Evolutionary conservation across 2,113 vertebrate genomes (phyloP), one percentile per base, ranked within the genome.

Genomic region (Melanocharis versteri): DNA sequence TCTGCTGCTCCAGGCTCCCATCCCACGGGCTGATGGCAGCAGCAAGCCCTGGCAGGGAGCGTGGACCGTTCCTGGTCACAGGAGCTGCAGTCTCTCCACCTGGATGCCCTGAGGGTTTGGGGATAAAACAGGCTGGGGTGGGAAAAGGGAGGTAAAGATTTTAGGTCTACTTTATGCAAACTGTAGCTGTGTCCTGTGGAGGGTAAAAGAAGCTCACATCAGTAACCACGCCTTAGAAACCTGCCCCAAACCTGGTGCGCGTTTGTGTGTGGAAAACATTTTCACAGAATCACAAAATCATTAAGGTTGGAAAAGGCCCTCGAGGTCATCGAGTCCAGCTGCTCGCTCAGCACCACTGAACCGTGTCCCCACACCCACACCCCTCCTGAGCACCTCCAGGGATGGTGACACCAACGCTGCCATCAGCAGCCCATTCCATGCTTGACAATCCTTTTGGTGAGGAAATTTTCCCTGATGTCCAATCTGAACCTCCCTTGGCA

Each of bases 61-160:
- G 0, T 12, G 42, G 30, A 21, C 20, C 8, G 0, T 11, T 83
- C 66, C 50, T 35, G 40, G 28, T 69, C 61, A 35, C 31, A 26
- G 1, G 2, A 79, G 42, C 2, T 1, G 33, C 19, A 13, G n/a
- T 37, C 64, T n/a, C 23, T 70, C 60, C 56, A 3, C 10, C 40
- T 6, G 2, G 61, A 23, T 1, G 2, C 0, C 1, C 37, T 28
- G 16, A 0, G 0, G 12, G 5, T 53, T 71, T 78, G 0, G 1
- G 51, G 27, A 30, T 71, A 23, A 47, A 91, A 14, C 2, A 35
- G 58, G 21, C 27, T 78, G 42, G 27, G 9, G 6, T 7, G 17
- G 33, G 56, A 76, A 83, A 18, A 62, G 15, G 13, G 17, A 81
- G 12, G 22, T 51, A 7, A 51, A 13, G 53, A 19, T 66, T 84